phyloP scores from a whole-genome alignment of 2,113 vertebrate species.

The Electrona antarctica region DNA sequence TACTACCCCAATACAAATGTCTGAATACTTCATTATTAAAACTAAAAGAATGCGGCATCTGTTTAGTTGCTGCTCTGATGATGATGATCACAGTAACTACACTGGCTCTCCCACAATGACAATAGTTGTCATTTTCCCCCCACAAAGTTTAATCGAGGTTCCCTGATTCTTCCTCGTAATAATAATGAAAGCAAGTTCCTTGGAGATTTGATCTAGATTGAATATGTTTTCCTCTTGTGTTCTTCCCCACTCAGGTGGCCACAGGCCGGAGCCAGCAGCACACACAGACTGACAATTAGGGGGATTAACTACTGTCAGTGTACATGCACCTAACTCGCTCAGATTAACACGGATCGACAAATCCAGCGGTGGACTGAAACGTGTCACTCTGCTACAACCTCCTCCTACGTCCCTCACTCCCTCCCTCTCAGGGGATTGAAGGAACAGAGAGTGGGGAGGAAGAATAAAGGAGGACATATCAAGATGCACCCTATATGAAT shows the following conservation, averaged over 20 bases:
- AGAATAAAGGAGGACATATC: background rate
- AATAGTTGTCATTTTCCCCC: too few relatives aligned
- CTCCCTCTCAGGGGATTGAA: constrained; percentile 22
- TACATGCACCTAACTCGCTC: constrained; percentile 48
- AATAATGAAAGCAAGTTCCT: too few relatives aligned
- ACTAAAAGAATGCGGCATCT: too few relatives aligned
- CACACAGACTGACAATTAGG: constrained; percentile 6
- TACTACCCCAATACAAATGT: too few relatives aligned
- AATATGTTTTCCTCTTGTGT: background rate
- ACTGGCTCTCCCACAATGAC: too few relatives aligned
- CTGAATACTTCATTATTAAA: too few relatives aligned
- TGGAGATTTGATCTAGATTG: background rate
- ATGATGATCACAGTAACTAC: too few relatives aligned
- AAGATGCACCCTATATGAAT: constrained; percentile 20
- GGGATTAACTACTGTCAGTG: constrained; percentile 45
- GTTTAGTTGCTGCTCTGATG: too few relatives aligned
- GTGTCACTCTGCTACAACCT: constrained; percentile 43
- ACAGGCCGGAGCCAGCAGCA: constrained; percentile 3
- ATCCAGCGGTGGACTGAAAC: constrained; percentile 51
- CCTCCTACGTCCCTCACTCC: constrained; percentile 27
- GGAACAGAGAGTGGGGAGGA: constrained; percentile 22
- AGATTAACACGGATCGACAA: constrained; percentile 68
- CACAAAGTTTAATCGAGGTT: too few relatives aligned
- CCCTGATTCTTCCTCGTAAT: too few relatives aligned
- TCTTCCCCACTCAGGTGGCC: constrained; percentile 36